Percentiles rank a stretch among this genome's conserved stretches.
Conservation (phyloP, 2,888 invertebrate species). For the Drosophila percnosoma region DNA sequence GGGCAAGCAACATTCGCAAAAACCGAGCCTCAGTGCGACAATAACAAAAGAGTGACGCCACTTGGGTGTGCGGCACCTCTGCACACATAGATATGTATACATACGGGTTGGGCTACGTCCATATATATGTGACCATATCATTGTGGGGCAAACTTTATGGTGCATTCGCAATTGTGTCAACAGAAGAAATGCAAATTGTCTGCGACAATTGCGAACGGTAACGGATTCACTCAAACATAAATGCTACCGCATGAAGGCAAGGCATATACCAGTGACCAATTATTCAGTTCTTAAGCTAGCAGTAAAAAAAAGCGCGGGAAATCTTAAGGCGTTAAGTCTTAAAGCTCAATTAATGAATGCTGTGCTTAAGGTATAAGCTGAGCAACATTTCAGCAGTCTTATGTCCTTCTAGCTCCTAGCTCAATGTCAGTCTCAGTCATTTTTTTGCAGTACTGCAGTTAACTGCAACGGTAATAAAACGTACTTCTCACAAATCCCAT, state of each 20-base stretch:
- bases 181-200: conserved; percentile 53
- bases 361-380: not conserved
- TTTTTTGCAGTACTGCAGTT: not conserved
- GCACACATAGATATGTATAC: conserved; percentile 6
- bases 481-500: conserved; percentile 10
- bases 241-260: conserved; percentile 10
- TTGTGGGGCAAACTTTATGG: conserved; percentile 39
- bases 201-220: conserved; percentile 39
- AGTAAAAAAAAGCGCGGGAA: not conserved
- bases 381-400: not conserved
- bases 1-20: conserved; percentile 25
- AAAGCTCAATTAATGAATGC: not conserved
- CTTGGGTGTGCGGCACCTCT: conserved; percentile 32
- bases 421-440: not conserved
- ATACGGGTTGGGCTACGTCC: not conserved
- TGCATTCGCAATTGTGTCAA: conserved; percentile 47
- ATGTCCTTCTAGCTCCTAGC: not conserved
- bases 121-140: conserved; percentile 15
- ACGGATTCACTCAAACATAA: conserved; percentile 43
- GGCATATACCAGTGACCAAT: conserved; percentile 8
- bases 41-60: conserved; percentile 47
- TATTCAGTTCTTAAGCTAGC: conserved; percentile 1
- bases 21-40: conserved; percentile 41
- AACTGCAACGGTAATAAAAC: conserved; percentile 2
- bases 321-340: not conserved